Base-by-base conservation (phyloP, 1,140 invertebrate species). In the Ceratosolen fusciceps region DNA sequence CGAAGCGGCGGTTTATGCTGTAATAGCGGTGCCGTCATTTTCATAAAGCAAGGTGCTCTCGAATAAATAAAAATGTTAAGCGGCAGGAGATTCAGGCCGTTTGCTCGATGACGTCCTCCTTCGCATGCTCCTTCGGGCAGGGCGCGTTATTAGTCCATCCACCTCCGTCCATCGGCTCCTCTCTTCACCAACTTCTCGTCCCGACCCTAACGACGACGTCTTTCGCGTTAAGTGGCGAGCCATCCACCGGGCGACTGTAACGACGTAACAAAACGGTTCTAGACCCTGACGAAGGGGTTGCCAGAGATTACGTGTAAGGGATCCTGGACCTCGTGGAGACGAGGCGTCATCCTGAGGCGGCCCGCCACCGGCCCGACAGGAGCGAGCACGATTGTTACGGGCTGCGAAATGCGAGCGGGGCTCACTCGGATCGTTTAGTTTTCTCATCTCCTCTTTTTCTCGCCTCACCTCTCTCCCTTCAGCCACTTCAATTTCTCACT, bases 161-260 rank as follows among this genome's bases (percentile, higher is more conserved):
- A n/a, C n/a, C n/a, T n/a, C n/a, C n/a, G n/a, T n/a, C n/a, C n/a
- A n/a, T n/a, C n/a, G 19, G 31, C 73, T 39, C 10, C 43, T 56
- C 12, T 70, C 29, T 58, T 24, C n/a, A n/a, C n/a, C n/a, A n/a
- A n/a, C n/a, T n/a, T n/a, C n/a, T n/a, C 9, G 10, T 52, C 49
- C 9, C 39, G 19, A 49, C 26, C 77, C 77, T 67, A 83, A 83
- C 85, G 84, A 84, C 86, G 86, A 86, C 81, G 83, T 72, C 85
- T 83, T 39, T 37, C 43, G 26, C 47, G 85, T 86, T 88, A 88
- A 88, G 86, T 86, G 86, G 83, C 81, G 82, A 81, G 39, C 83
- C 84, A 87, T 85, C 83, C 83, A 82, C 82, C 72, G 78, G 34
- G 74, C 47, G 77, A 77, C 68, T 67, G 65, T 75, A 80, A 83